A percentile compares a stretch with the other conserved stretches of the same genome.
Evolutionary conservation across 1,140 invertebrate genomes (phyloP).

Genomic region (Rhagoletis zephyria): DNA sequence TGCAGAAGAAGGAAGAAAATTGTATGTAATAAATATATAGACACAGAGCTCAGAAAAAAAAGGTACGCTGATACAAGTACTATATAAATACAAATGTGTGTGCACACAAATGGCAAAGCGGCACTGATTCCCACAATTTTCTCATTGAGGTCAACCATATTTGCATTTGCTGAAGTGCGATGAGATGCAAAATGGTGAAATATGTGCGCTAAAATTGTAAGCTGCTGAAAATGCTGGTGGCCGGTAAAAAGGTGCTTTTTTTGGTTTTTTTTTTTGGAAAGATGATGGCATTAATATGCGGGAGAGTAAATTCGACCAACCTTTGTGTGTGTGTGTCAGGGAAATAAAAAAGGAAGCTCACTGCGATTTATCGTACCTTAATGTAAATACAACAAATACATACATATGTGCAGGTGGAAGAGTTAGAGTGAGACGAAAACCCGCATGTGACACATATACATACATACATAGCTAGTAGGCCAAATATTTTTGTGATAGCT

Average conservation of each 20-base stretch:
- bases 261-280: background rate
- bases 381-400: too few species aligned
- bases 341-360: too few species aligned
- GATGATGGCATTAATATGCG: background rate
- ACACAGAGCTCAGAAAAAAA: background rate
- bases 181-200: background rate
- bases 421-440: too few species aligned
- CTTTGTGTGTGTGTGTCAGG: too few species aligned
- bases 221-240: conserved; percentile 12
- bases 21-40: background rate
- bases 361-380: too few species aligned
- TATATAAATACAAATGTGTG: background rate
- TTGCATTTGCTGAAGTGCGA: conserved; percentile 10
- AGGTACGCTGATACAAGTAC: background rate
- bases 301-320: background rate
- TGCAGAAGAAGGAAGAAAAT: background rate
- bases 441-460: too few species aligned
- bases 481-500: too few species aligned
- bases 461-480: too few species aligned
- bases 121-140: background rate
- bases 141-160: conserved; percentile 15
- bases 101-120: background rate
- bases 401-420: too few species aligned
- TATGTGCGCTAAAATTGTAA: background rate
- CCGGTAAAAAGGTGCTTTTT: background rate